These are phyloP conservation scores for Gambelia wislizenii DNA, from an alignment of 2,797 vertebrate genomes.

Conservation along the genomic window DNA sequence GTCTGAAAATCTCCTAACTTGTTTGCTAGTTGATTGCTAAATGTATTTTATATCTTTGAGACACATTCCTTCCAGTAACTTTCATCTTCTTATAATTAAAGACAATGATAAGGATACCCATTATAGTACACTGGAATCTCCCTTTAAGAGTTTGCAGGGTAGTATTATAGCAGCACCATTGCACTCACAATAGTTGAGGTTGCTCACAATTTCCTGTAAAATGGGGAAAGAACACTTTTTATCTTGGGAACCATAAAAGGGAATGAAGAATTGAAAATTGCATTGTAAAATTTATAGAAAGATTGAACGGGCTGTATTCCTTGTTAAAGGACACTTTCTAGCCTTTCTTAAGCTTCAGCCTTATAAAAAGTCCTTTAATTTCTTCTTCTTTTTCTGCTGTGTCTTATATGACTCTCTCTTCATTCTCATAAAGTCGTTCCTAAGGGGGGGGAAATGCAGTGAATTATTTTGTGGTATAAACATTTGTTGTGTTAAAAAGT, in stretches of 20 bases:
- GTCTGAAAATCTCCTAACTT: no score
- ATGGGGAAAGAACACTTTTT: background rate
- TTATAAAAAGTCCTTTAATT: slow-evolving; percentile 8
- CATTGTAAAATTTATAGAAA: background rate
- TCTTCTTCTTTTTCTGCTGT: background rate
- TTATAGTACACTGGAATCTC: slow-evolving; percentile 3
- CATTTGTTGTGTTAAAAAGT: slow-evolving; percentile 1
- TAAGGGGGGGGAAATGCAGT: background rate
- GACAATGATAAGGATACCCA: background rate
- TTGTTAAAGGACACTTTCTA: slow-evolving; percentile 8
- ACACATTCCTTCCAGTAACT: background rate
- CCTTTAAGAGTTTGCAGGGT: slow-evolving; percentile 10
- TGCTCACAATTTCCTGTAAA: slow-evolving; percentile 25
- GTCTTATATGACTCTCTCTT: background rate
- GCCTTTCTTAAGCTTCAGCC: background rate
- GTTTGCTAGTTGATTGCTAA: slow-evolving; percentile 15
- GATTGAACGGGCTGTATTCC: background rate
- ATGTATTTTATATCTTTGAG: background rate
- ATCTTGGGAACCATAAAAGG: slow-evolving; percentile 17
- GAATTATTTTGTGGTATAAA: slow-evolving; percentile 9
- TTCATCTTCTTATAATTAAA: slow-evolving; percentile 19
- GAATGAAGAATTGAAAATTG: slow-evolving; percentile 30
- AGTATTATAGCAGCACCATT: background rate
- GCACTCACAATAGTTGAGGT: background rate
- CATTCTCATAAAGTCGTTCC: background rate